phyloP scores from a whole-genome alignment of 2,888 invertebrate genomes.

The Mesodorylaimus sp. region DNA sequence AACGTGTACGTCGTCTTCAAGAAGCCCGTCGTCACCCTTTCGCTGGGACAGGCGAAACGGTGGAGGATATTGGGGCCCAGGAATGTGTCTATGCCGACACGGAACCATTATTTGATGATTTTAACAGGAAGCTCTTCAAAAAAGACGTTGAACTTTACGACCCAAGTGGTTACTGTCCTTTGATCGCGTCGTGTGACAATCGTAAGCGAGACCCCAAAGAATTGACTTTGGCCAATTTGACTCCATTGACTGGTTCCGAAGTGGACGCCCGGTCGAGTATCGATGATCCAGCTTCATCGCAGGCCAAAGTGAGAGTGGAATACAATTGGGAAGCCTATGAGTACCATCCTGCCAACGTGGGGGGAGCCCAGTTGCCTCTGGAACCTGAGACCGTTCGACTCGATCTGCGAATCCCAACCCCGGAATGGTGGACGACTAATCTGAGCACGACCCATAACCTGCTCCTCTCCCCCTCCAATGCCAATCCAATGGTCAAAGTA shows the following conservation, averaged over 20 bases:
- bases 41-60: slow-evolving; percentile 4
- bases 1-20: background rate
- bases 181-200: background rate
- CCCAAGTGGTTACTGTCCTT: background rate
- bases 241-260: too few relatives aligned
- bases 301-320: slow-evolving; percentile 8
- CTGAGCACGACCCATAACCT: background rate
- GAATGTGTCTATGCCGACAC: slow-evolving; percentile 8
- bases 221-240: too few relatives aligned
- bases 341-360: slow-evolving; percentile 1
- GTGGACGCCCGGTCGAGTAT: too few relatives aligned
- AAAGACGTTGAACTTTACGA: slow-evolving; percentile 7
- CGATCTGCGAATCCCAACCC: slow-evolving; percentile 10
- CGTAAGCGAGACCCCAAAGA: too few relatives aligned
- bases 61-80: slow-evolving; percentile 11
- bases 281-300: background rate
- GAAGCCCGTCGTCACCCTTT: slow-evolving; percentile 5
- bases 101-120: slow-evolving; percentile 5
- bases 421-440: slow-evolving; percentile 10
- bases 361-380: slow-evolving; percentile 8
- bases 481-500: slow-evolving; percentile 1
- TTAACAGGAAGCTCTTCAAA: slow-evolving; percentile 8
- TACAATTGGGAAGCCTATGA: slow-evolving; percentile 12
- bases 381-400: background rate
- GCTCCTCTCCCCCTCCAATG: background rate